Evolutionary conservation across 2,113 vertebrate genomes (phyloP).

Genomic region (Axis porcinus): DNA sequence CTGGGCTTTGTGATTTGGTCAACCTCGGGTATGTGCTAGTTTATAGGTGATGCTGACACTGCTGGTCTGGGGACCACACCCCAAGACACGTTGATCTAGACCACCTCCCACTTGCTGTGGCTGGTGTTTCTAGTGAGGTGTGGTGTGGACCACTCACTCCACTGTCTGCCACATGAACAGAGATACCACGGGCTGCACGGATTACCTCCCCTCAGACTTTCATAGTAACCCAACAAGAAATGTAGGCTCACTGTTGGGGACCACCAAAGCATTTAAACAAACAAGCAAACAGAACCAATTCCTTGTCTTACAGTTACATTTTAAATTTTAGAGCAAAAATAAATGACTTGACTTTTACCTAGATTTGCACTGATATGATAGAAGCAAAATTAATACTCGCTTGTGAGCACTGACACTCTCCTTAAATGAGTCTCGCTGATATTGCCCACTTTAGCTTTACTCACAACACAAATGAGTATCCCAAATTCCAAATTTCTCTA

Average conservation of each 20-base stretch:
- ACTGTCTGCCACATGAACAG: accelerated
- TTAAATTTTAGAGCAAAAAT: background rate
- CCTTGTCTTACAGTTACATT: background rate
- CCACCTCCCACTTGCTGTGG: accelerated
- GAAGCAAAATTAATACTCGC: background rate
- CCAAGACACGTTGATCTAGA: accelerated
- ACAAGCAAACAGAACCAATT: background rate
- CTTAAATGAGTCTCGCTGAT: background rate
- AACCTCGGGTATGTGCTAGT: accelerated
- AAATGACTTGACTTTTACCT: background rate
- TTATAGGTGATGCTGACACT: no score
- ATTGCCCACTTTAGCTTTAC: background rate
- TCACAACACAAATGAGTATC: background rate
- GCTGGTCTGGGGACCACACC: accelerated
- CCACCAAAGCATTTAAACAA: background rate
- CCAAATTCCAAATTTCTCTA: background rate
- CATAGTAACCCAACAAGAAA: background rate
- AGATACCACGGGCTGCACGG: accelerated
- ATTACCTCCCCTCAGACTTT: accelerated
- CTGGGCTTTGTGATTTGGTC: background rate
- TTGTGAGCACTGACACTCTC: background rate
- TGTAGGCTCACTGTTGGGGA: accelerated
- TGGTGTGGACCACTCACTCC: accelerated
- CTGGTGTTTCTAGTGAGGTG: accelerated
- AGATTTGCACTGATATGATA: background rate